phyloP scores from a whole-genome alignment of 2,113 vertebrate genomes.

The Ictidomys tridecemlineatus region DNA sequence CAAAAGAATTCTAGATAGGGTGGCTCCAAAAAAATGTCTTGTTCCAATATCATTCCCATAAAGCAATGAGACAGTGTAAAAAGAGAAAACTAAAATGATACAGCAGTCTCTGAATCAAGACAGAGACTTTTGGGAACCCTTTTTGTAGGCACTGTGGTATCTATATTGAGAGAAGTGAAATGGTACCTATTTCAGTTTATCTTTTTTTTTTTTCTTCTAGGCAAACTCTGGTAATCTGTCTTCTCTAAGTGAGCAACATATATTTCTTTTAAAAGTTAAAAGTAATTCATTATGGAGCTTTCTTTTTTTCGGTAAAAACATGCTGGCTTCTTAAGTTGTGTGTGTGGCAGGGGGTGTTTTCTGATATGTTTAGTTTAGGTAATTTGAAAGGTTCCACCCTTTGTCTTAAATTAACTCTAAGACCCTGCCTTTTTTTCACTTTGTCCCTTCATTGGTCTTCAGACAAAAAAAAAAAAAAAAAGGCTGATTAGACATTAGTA shows the following conservation, averaged over 20 bases:
- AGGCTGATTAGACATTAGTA: not conserved
- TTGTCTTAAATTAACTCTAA: not conserved
- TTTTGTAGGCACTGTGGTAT: not conserved
- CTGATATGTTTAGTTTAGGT: not conserved
- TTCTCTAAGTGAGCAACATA: not conserved
- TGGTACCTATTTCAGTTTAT: not conserved
- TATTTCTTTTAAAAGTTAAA: not conserved
- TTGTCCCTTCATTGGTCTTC: not conserved
- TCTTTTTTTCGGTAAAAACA: not conserved
- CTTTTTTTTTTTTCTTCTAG: not conserved
- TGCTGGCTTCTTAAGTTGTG: not conserved
- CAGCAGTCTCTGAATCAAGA: not conserved
- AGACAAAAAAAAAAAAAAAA: conserved; percentile 1
- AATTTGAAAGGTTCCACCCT: not conserved
- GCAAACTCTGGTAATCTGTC: not conserved
- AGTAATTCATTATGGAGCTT: not conserved
- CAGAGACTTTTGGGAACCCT: not conserved
- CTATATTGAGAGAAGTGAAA: not conserved
- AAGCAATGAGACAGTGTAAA: not conserved
- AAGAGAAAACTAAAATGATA: not conserved
- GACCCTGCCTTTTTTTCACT: not conserved
- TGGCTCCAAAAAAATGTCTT: not conserved
- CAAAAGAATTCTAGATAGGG: not conserved
- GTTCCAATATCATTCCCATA: not conserved
- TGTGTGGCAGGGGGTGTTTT: not conserved